phyloP scores from a whole-genome alignment of 1,140 invertebrate species.

The Whitmania pigra region DNA sequence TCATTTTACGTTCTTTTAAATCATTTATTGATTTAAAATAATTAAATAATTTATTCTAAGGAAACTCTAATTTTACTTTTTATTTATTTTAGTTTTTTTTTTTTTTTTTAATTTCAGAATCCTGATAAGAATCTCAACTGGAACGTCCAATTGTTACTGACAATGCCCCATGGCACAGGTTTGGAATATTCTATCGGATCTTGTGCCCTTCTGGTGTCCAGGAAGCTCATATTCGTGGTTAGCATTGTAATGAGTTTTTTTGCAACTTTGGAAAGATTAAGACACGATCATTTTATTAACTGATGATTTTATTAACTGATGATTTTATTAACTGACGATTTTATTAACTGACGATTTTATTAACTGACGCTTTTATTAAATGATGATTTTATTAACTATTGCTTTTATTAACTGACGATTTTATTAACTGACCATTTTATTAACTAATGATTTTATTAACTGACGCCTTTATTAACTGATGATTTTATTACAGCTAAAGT shows the following conservation, averaged over 20 bases:
- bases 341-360: slow-evolving; percentile 34
- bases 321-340: slow-evolving; percentile 31
- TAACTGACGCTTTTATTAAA: too few relatives aligned
- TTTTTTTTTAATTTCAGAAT: slow-evolving; percentile 35
- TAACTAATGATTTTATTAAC: too few relatives aligned
- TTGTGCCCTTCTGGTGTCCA: slow-evolving; percentile 66
- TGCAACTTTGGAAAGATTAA: slow-evolving; percentile 23
- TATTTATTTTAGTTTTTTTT: not conserved
- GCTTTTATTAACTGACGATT: too few relatives aligned
- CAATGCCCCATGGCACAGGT: slow-evolving; percentile 57
- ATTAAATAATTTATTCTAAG: not conserved
- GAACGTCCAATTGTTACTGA: slow-evolving; percentile 75
- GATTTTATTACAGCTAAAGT: slow-evolving; percentile 56
- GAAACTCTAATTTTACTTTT: not conserved
- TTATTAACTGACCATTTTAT: too few relatives aligned
- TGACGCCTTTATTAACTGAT: too few relatives aligned
- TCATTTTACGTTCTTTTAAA: not conserved
- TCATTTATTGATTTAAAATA: too few relatives aligned
- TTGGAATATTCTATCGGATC: slow-evolving; percentile 67
- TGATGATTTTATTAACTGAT: slow-evolving; percentile 31
- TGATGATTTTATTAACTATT: slow-evolving; percentile 33
- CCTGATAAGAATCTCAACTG: slow-evolving; percentile 61
- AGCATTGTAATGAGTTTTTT: slow-evolving; percentile 21
- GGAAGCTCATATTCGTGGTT: slow-evolving; percentile 72
- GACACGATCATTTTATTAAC: slow-evolving; percentile 31